A percentile compares a stretch with the other conserved stretches of the same genome.
Conservation (phyloP, 2,797 vertebrate species). For the Lycodopsis pacificus region DNA sequence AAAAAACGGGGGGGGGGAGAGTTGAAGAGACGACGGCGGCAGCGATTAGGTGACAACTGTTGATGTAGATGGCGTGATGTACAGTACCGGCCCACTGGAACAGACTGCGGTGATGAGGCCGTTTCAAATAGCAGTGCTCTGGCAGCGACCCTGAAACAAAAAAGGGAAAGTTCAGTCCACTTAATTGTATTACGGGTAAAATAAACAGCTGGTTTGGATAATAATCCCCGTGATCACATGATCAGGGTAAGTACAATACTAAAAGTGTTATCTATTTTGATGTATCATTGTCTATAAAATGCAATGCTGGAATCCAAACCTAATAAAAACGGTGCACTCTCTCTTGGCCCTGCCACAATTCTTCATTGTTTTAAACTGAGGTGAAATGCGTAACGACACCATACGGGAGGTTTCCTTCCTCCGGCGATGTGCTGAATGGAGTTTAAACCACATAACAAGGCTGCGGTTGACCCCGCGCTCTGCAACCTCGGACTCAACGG, state of each 20-base stretch:
- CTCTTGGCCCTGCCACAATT: neutral
- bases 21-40: neutral
- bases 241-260: neutral
- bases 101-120: constrained; percentile 80
- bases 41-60: neutral
- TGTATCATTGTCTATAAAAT: constrained; percentile 5
- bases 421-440: constrained; percentile 1
- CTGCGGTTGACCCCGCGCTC: constrained; percentile 50
- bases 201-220: constrained; percentile 2
- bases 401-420: constrained; percentile 69
- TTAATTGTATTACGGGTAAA: neutral
- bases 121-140: constrained; percentile 93
- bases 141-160: constrained; percentile 90
- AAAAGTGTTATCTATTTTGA: neutral
- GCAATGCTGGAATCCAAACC: constrained; percentile 4
- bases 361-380: constrained; percentile 49
- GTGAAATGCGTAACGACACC: constrained; percentile 48
- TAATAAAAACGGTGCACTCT: constrained; percentile 29
- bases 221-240: neutral
- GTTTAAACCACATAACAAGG: constrained; percentile 49
- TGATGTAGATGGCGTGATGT: constrained; percentile 8
- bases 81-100: constrained; percentile 85
- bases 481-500: constrained; percentile 46
- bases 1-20: neutral
- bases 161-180: neutral